These are phyloP conservation scores for Cryptotis parvus DNA, from an alignment of 2,113 vertebrate genomes.

Conservation along the genomic window DNA sequence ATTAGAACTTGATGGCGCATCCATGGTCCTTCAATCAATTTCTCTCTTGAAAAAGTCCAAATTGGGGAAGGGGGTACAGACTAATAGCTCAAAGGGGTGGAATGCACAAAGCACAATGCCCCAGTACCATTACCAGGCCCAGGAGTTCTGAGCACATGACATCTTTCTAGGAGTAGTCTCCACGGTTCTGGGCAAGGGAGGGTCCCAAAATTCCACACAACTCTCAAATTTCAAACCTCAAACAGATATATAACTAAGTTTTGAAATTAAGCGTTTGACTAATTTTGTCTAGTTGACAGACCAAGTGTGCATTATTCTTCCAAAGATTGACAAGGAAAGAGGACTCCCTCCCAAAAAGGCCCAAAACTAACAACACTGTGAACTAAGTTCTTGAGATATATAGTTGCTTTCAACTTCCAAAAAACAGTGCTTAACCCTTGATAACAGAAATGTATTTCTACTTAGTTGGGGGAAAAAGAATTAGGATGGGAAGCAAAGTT, in stretches of 20 bases:
- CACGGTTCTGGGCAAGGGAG: too few relatives aligned
- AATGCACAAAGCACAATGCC: too few relatives aligned
- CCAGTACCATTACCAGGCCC: too few relatives aligned
- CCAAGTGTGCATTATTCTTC: constrained; percentile 55
- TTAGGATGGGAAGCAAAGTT: neutral
- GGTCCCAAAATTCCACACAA: neutral
- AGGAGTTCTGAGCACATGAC: too few relatives aligned
- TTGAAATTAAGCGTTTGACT: constrained; percentile 44
- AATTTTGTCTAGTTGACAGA: constrained; percentile 60
- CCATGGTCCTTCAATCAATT: too few relatives aligned
- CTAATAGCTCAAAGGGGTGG: too few relatives aligned
- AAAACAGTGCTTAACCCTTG: neutral
- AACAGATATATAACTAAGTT: neutral
- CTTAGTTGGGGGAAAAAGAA: neutral
- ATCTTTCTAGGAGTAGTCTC: too few relatives aligned
- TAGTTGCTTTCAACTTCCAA: constrained; percentile 53
- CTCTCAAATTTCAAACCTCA: constrained; percentile 48
- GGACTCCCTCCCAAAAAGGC: too few relatives aligned
- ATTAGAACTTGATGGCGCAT: too few relatives aligned
- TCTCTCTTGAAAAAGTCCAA: too few relatives aligned
- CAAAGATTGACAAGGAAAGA: neutral
- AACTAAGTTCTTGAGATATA: neutral
- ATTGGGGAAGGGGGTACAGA: too few relatives aligned
- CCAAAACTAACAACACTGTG: neutral
- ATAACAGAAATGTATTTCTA: constrained; percentile 6